These are phyloP conservation scores for Caenorhabditis latens DNA, from an alignment of 1,140 invertebrate species.

Conservation along the genomic window DNA sequence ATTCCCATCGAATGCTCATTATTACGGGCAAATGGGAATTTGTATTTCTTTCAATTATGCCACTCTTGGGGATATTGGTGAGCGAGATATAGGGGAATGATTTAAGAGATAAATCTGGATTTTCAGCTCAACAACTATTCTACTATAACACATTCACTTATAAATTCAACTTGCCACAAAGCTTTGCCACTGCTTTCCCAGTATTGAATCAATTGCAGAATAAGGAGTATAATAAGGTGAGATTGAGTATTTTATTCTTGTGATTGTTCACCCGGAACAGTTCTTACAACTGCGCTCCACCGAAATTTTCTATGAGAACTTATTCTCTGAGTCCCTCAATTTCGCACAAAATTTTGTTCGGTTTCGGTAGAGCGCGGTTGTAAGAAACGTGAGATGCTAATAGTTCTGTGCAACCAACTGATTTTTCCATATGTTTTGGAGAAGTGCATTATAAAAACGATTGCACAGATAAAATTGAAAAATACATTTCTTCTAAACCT, in stretches of 20 bases:
- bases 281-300: no score
- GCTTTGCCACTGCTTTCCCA: constrained; percentile 36
- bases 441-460: background rate
- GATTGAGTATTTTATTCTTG: background rate
- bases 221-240: constrained; percentile 7
- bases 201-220: constrained; percentile 43
- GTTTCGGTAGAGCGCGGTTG: no score
- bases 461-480: background rate
- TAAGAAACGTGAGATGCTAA: no score
- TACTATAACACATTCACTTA: constrained; percentile 66
- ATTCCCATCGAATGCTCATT: constrained; percentile 63
- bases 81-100: background rate
- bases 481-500: background rate
- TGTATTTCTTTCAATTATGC: constrained; percentile 63
- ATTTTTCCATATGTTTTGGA: no score
- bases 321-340: no score
- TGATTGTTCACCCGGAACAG: no score
- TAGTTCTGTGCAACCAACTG: no score
- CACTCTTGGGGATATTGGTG: constrained; percentile 41
- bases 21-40: constrained; percentile 67
- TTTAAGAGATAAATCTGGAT: background rate
- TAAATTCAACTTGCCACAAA: constrained; percentile 57
- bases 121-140: constrained; percentile 65
- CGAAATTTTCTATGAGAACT: no score
- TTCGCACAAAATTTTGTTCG: no score